phyloP scores from a whole-genome alignment of 2,113 vertebrate species.

The Zingel zingel region DNA sequence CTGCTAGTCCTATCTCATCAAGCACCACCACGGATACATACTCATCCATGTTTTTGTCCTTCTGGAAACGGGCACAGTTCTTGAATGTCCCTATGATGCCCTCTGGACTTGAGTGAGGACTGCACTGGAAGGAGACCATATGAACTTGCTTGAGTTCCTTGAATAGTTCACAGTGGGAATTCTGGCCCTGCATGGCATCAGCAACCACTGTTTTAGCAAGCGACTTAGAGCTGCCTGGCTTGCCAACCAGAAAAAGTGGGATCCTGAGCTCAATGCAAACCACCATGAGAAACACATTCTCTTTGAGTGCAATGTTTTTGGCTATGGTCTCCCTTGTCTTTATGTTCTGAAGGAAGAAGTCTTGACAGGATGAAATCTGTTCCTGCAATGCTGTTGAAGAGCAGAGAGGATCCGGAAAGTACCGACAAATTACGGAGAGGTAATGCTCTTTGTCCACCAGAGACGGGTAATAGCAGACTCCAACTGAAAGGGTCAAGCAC shows the following conservation, averaged over 20 bases:
- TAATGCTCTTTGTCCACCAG: conserved; percentile 79
- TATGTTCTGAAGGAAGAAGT: conserved; percentile 80
- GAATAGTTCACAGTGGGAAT: conserved; percentile 78
- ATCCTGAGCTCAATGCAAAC: conserved; percentile 86
- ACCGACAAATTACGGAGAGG: conserved; percentile 62
- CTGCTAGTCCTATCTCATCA: conserved; percentile 87
- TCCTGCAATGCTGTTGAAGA: conserved; percentile 57
- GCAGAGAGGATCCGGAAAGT: conserved; percentile 68
- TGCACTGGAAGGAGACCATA: conserved; percentile 88
- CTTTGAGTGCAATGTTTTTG: conserved; percentile 84
- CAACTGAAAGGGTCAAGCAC: conserved; percentile 82
- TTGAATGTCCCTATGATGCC: conserved; percentile 86
- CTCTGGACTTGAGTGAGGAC: conserved; percentile 87
- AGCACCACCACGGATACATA: conserved; percentile 87
- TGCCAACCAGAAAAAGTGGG: conserved; percentile 87
- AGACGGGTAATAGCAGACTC: conserved; percentile 86
- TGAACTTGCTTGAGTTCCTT: conserved; percentile 84
- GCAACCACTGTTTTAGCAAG: conserved; percentile 86
- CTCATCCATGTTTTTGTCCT: conserved; percentile 83
- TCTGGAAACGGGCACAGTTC: conserved; percentile 86
- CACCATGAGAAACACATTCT: conserved; percentile 88
- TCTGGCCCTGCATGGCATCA: conserved; percentile 84
- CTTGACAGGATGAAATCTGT: conserved; percentile 80
- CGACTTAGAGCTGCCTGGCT: conserved; percentile 88
- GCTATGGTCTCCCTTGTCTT: conserved; percentile 79